Conservation (phyloP, 2,797 vertebrate genomes). For the Micrastur ruficollis region DNA sequence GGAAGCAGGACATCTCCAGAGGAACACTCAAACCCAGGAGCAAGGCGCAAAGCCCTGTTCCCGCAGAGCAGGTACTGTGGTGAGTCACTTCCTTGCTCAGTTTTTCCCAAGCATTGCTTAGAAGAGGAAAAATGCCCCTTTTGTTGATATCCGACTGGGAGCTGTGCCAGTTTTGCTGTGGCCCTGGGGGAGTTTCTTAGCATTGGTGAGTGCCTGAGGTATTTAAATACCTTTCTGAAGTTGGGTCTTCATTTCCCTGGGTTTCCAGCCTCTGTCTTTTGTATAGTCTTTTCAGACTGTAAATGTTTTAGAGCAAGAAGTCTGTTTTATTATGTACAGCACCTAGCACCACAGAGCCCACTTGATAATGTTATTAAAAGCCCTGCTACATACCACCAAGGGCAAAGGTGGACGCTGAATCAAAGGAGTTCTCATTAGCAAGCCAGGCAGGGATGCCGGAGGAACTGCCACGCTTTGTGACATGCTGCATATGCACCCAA, state of each 20-base stretch:
- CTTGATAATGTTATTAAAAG: neutral
- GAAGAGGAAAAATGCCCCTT: neutral
- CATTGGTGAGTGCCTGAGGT: neutral
- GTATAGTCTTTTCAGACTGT: neutral
- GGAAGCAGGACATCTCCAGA: neutral
- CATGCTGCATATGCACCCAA: neutral
- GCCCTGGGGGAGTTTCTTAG: neutral
- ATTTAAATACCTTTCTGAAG: constrained; percentile 9
- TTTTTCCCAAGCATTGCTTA: constrained; percentile 25
- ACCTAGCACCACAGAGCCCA: neutral
- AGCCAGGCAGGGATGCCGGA: neutral
- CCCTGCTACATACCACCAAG: neutral
- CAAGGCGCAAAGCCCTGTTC: neutral
- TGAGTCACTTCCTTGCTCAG: neutral
- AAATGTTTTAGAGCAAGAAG: constrained; percentile 15
- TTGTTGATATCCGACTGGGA: neutral
- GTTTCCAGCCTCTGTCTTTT: neutral
- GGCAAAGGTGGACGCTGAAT: neutral
- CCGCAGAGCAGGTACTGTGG: neutral
- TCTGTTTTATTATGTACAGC: neutral
- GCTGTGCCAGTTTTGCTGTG: constrained; percentile 17
- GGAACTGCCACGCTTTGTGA: neutral
- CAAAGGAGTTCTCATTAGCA: constrained; percentile 42
- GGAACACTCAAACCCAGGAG: neutral
- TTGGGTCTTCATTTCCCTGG: neutral